These are phyloP conservation scores for Rousettus madagascariensis DNA, from an alignment of 2,797 vertebrate genomes.

Conservation along the genomic window DNA sequence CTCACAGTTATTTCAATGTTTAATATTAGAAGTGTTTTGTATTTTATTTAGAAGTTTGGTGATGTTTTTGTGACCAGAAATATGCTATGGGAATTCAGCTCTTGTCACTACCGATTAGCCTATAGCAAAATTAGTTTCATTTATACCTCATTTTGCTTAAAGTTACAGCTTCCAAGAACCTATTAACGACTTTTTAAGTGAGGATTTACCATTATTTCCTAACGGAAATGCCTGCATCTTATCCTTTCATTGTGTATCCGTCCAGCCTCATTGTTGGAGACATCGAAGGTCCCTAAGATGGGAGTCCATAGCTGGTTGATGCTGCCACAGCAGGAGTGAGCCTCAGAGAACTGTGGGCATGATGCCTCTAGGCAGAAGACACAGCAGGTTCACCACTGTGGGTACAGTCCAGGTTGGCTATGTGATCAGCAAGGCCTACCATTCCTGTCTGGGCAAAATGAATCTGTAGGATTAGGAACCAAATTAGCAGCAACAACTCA, in stretches of 20 bases:
- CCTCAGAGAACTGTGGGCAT: background rate
- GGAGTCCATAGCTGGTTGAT: background rate
- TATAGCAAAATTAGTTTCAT: background rate
- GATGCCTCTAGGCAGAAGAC: background rate
- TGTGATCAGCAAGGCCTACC: no score
- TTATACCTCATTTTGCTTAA: background rate
- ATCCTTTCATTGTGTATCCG: no score
- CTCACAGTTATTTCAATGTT: background rate
- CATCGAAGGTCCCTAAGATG: background rate
- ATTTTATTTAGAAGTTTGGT: background rate
- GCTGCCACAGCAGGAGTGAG: background rate
- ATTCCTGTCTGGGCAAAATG: background rate
- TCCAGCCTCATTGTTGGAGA: background rate
- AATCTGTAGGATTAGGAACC: background rate
- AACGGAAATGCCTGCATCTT: background rate
- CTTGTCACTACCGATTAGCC: background rate
- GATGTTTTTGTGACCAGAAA: background rate
- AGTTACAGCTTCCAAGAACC: background rate
- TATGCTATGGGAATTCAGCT: background rate
- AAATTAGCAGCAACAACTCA: background rate
- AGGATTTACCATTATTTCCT: background rate
- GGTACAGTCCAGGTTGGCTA: background rate
- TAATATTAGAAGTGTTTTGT: background rate
- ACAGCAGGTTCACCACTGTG: no score
- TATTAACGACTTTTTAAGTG: no score